These are phyloP conservation scores for Tursiops truncatus DNA, from an alignment of 2,113 vertebrate genomes.

Conservation along the genomic window DNA sequence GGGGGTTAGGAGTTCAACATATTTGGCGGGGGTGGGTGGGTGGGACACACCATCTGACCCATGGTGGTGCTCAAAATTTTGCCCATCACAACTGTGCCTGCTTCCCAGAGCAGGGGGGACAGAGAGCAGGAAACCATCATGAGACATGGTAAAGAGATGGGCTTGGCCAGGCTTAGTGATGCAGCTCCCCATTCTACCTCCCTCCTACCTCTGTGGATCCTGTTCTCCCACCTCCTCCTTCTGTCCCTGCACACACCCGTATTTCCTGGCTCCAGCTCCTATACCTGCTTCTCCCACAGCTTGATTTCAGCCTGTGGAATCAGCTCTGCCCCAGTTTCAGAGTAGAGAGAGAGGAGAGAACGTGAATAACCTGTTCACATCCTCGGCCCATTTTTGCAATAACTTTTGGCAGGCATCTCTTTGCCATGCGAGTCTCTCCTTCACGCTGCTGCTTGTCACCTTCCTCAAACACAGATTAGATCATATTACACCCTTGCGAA, in stretches of 20 bases:
- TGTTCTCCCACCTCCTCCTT: background rate
- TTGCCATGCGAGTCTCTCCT: background rate
- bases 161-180: background rate
- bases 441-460: background rate
- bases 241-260: background rate
- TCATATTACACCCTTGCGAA: background rate
- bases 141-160: background rate
- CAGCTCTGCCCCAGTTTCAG: constrained; percentile 15
- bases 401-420: background rate
- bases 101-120: background rate
- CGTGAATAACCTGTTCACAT: background rate
- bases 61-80: background rate
- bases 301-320: background rate
- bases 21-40: background rate
- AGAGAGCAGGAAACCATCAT: background rate
- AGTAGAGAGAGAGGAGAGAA: background rate
- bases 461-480: background rate
- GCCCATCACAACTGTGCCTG: background rate
- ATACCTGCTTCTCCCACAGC: background rate
- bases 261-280: background rate
- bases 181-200: background rate
- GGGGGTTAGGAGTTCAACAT: background rate
- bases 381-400: constrained; percentile 20
- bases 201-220: background rate
- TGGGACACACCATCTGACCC: background rate